These are phyloP conservation scores for Albula glossodonta DNA, from an alignment of 2,113 vertebrate species.

Conservation along the genomic window DNA sequence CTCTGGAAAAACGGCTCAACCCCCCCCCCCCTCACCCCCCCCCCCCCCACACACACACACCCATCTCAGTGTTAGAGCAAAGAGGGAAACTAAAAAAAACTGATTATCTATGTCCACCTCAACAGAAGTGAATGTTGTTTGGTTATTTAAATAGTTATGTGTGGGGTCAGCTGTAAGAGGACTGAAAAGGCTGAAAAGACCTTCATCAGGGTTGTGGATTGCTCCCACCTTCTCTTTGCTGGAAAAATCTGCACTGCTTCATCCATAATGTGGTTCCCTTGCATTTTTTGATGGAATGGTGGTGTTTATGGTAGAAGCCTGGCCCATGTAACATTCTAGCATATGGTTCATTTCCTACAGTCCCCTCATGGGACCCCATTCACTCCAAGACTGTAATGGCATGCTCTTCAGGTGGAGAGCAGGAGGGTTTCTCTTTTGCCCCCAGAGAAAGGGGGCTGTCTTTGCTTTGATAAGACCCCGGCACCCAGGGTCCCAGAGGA, in stretches of 20 bases:
- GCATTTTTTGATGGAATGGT: no score
- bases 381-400: conserved; percentile 20
- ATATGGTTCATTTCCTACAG: conserved; percentile 23
- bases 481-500: conserved; percentile 30
- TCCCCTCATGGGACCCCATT: conserved; percentile 30
- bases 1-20: background rate
- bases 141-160: background rate
- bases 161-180: no score
- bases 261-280: background rate
- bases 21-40: background rate
- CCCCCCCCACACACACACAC: background rate
- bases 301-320: background rate
- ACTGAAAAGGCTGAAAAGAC: no score
- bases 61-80: background rate
- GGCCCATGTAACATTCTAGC: background rate
- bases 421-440: conserved; percentile 25
- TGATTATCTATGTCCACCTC: background rate
- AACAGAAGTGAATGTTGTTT: background rate
- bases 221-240: background rate
- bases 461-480: conserved; percentile 31
- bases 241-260: background rate
- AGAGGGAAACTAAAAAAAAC: background rate
- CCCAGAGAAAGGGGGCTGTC: background rate
- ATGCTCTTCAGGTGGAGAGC: conserved; percentile 34
- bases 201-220: no score